Evolutionary conservation across 2,888 invertebrate species (phyloP).

Genomic region (Rutpela maculata): DNA sequence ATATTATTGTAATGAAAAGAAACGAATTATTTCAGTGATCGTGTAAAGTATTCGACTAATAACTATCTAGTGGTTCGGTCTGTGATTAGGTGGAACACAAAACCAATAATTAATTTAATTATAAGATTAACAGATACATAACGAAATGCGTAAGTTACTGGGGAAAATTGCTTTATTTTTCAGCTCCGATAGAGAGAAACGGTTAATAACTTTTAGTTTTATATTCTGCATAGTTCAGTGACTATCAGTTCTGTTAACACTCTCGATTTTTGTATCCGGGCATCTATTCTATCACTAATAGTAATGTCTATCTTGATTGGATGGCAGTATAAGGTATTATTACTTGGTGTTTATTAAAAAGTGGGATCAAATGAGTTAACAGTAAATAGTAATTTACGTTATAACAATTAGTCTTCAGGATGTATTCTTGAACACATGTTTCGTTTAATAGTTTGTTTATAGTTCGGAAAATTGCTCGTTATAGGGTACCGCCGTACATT

Average conservation of each 20-base stretch:
- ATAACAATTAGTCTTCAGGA: not conserved
- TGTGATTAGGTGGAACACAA: constrained; percentile 43
- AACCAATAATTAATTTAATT: constrained; percentile 49
- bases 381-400: constrained; percentile 19
- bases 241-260: constrained; percentile 15
- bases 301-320: constrained; percentile 19
- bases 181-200: constrained; percentile 58
- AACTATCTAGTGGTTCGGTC: constrained; percentile 30
- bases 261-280: constrained; percentile 21
- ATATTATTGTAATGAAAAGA: not conserved
- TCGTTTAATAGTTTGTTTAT: not conserved
- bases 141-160: constrained; percentile 41
- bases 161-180: constrained; percentile 57
- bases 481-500: not conserved
- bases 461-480: not conserved
- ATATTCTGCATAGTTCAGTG: constrained; percentile 28
- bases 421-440: not conserved
- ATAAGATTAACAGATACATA: constrained; percentile 40
- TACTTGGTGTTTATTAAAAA: constrained; percentile 12
- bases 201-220: constrained; percentile 56
- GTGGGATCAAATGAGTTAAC: not conserved
- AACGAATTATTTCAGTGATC: not conserved
- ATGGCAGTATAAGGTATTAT: constrained; percentile 18
- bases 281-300: constrained; percentile 18
- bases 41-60: constrained; percentile 41